phyloP scores from a whole-genome alignment of 2,888 invertebrate species.

The Zaprionus obscuricornis region DNA sequence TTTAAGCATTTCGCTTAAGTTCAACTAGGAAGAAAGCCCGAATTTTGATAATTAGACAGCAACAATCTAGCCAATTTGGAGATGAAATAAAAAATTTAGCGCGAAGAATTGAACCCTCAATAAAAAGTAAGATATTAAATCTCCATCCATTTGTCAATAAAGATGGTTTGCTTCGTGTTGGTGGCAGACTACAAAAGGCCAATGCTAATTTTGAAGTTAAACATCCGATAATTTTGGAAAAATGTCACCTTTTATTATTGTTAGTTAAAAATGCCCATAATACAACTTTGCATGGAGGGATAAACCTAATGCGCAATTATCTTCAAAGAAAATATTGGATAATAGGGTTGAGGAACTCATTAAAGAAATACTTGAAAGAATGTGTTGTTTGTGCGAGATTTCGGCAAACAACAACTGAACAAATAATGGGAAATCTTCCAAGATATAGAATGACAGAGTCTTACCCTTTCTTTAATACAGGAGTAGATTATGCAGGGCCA shows the following conservation, averaged over 20 bases:
- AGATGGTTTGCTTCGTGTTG: neutral
- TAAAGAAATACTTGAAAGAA: neutral
- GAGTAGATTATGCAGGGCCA: conserved; percentile 1
- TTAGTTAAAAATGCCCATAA: neutral
- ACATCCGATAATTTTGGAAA: neutral
- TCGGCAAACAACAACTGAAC: neutral
- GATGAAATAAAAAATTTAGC: neutral
- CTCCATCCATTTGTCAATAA: neutral
- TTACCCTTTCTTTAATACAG: neutral
- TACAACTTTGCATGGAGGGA: neutral
- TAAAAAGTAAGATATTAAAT: neutral
- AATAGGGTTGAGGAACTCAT: too few relatives aligned
- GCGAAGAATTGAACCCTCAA: neutral
- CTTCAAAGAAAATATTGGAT: conserved; percentile 3
- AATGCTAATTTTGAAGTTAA: neutral
- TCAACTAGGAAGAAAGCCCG: neutral
- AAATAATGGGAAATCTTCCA: conserved; percentile 2
- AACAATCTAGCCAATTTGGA: neutral
- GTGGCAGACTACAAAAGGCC: neutral
- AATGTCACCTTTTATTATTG: neutral
- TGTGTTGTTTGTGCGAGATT: neutral
- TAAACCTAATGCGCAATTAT: neutral
- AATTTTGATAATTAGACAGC: neutral
- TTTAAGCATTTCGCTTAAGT: too few relatives aligned
- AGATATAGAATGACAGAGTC: neutral